These are phyloP conservation scores for Malaclemys terrapin DNA, from an alignment of 2,113 vertebrate species.

Conservation along the genomic window DNA sequence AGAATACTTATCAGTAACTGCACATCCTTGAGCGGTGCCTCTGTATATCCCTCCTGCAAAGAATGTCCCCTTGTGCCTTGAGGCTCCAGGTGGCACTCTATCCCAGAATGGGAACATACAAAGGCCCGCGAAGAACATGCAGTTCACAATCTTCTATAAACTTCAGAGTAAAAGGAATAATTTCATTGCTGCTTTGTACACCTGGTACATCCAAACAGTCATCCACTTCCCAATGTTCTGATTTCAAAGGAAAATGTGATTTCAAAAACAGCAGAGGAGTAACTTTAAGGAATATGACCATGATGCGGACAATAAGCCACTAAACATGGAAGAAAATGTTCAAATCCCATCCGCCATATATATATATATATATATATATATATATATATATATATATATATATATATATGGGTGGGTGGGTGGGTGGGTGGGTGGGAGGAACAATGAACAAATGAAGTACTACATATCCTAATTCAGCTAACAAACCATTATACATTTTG, in stretches of 20 bases:
- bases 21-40: neutral
- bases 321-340: neutral
- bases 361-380: neutral
- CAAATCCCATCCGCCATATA: rapidly evolving
- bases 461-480: too few relatives aligned
- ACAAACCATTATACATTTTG: neutral
- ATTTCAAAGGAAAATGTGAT: neutral
- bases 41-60: neutral
- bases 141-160: neutral
- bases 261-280: neutral
- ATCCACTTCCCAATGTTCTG: neutral
- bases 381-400: neutral
- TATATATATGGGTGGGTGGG: too few relatives aligned
- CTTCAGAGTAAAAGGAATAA: neutral
- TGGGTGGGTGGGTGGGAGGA: neutral
- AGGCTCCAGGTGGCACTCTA: neutral
- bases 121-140: neutral
- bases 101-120: neutral
- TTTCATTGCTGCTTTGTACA: neutral
- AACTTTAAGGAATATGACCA: neutral
- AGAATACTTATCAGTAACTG: neutral
- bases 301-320: neutral
- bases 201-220: neutral
- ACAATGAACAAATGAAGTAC: neutral
- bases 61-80: neutral